Percentiles rank a stretch among this genome's conserved stretches.
phyloP scores from a whole-genome alignment of 2,888 invertebrate species.

The Diplazon laetatorius region DNA sequence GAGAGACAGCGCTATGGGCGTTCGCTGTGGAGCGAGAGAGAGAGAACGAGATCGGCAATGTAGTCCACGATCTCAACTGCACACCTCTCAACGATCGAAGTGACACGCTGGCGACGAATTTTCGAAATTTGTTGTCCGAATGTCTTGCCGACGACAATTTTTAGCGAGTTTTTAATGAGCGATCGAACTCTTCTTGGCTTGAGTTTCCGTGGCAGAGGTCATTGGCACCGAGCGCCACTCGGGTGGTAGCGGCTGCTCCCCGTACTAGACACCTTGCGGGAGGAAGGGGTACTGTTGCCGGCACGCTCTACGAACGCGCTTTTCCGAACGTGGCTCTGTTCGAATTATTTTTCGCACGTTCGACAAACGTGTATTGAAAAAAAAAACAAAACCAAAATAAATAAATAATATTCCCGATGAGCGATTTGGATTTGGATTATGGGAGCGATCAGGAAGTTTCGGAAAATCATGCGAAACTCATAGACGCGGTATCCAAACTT shows the following conservation, averaged over 20 bases:
- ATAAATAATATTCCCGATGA: slow-evolving; percentile 68
- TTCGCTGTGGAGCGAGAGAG: too few species aligned
- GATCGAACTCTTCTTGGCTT: too few species aligned
- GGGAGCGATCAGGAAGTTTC: slow-evolving; percentile 74
- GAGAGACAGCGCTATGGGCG: too few species aligned
- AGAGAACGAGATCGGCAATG: too few species aligned
- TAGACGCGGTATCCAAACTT: slow-evolving; percentile 74
- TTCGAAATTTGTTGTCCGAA: too few species aligned
- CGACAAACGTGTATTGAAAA: slow-evolving; percentile 15
- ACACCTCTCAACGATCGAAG: too few species aligned
- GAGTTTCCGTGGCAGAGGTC: too few species aligned
- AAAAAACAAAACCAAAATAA: too few species aligned
- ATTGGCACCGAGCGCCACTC: not conserved
- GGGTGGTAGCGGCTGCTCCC: not conserved
- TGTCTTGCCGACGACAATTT: too few species aligned
- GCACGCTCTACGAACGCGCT: slow-evolving; percentile 15
- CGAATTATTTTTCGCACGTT: slow-evolving; percentile 7
- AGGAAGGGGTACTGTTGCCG: not conserved
- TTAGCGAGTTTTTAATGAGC: too few species aligned
- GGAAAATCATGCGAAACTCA: slow-evolving; percentile 73
- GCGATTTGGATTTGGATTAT: slow-evolving; percentile 68
- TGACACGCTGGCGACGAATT: too few species aligned
- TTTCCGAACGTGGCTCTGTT: slow-evolving; percentile 23
- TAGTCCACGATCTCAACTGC: too few species aligned
- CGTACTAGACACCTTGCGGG: not conserved